Base-by-base conservation (phyloP, 2,113 vertebrate genomes). In the Nycticryphes semicollaris region DNA sequence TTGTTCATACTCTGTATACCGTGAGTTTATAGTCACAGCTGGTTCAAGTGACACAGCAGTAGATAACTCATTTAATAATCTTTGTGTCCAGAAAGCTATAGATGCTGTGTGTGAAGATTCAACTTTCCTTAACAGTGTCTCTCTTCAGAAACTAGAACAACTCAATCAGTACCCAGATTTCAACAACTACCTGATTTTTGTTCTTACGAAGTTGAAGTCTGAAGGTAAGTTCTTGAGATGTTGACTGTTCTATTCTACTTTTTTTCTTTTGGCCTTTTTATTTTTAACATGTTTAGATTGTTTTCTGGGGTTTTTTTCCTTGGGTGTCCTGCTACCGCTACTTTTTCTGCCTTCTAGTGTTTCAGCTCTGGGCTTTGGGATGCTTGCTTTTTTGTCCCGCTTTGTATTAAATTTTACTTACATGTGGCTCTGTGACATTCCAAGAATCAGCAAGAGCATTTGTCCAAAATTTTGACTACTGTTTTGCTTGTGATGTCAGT, bases 111-210 rank as follows among this genome's bases (percentile, higher is more conserved):
- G 12, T 41, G 5, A 90, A 74, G 31, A 69, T 84, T 60, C 16
- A 28, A 19, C 69, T 92, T 97, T 98, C 98, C 99, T 99, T 98
- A 98, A 98, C 98, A 93, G 83, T 90, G 95, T 97, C 78, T 93
- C 68, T 95, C 54, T 97, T 94, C 98, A 99, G 99, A 99, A 99
- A 99, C 98, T 99, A 80, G 99, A 99, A 97, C 99, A 99, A 97
- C 98, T 99, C 77, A 99, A 99, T 98, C 99, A 99, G 92, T 99
- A 98, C 96, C 99, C 99, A 87, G 99, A 99, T 98, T 99, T 99
- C 93, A 99, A 99, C 98, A 99, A 99, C 98, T 99, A 99, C 95
- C 96, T 99, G 97, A 99, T 99, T 97, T 99, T 99, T 97, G 99
- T 99, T 94, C 98, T 99, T 87, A 99, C 99, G 1, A 99, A 99